phyloP scores from a whole-genome alignment of 1,140 invertebrate genomes.

The Scaptodrosophila lebanonensis region DNA sequence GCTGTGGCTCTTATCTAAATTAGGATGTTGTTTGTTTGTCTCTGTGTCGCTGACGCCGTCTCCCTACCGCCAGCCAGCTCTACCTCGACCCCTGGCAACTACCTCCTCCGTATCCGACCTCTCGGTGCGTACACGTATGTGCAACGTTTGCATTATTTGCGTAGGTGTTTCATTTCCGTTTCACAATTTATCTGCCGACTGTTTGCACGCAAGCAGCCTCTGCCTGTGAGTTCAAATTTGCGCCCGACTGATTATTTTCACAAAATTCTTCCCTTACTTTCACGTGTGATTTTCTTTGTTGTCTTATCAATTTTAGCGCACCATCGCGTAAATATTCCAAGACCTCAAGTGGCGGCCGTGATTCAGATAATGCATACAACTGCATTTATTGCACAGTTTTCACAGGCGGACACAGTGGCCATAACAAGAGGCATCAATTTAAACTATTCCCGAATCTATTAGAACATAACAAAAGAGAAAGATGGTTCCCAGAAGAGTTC shows the following conservation, averaged over 20 bases:
- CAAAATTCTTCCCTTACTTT: constrained; percentile 49
- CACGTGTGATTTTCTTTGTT: constrained; percentile 57
- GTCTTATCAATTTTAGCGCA: constrained; percentile 54
- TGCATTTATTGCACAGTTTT: constrained; percentile 40
- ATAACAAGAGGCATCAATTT: no score
- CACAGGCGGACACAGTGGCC: no score
- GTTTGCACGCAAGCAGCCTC: constrained; percentile 41
- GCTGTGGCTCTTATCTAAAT: constrained; percentile 69
- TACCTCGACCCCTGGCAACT: no score
- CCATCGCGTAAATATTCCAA: background rate
- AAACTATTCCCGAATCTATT: no score
- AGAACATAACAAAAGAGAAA: no score
- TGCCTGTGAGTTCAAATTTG: background rate
- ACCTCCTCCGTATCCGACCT: no score
- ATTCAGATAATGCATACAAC: constrained; percentile 41
- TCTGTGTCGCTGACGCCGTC: constrained; percentile 52
- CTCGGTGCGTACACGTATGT: no score
- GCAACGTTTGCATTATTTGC: constrained; percentile 66
- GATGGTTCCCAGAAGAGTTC: no score
- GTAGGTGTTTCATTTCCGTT: constrained; percentile 76
- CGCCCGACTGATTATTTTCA: constrained; percentile 9
- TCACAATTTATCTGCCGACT: constrained; percentile 68
- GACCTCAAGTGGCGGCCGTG: constrained; percentile 19
- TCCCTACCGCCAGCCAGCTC: no score
- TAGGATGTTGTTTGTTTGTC: constrained; percentile 73